Percentiles rank a stretch among this genome's conserved stretches.
Evolutionary conservation across 2,113 vertebrate species (phyloP).

Genomic region (Rhadina sibilatrix): DNA sequence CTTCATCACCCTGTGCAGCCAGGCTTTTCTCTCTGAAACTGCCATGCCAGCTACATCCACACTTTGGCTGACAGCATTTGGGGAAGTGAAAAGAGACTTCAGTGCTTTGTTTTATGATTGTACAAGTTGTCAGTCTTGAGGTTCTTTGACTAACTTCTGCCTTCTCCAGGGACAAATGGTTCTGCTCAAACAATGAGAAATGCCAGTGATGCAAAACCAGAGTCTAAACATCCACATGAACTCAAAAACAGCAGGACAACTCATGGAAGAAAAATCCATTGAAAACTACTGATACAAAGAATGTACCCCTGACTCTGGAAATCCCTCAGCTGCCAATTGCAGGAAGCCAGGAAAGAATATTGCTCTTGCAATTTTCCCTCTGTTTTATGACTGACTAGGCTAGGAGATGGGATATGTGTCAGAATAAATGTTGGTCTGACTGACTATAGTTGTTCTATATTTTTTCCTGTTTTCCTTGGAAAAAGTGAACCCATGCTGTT

Average conservation of each 20-base stretch:
- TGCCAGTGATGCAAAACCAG: background rate
- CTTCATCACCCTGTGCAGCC: background rate
- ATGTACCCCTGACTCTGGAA: background rate
- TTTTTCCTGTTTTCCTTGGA: background rate
- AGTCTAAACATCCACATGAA: background rate
- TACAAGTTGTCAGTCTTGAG: background rate
- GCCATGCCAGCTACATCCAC: background rate
- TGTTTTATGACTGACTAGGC: background rate
- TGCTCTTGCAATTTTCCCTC: background rate
- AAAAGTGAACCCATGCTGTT: fast-evolving
- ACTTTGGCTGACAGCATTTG: background rate
- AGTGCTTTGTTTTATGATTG: background rate
- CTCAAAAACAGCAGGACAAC: background rate
- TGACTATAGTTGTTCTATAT: background rate
- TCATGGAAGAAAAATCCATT: slow-evolving; percentile 15
- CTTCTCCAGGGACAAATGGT: background rate
- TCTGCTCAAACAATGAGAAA: background rate
- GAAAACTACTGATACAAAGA: slow-evolving; percentile 24
- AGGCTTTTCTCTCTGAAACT: background rate
- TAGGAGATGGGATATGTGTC: background rate
- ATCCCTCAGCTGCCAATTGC: background rate
- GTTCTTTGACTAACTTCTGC: slow-evolving; percentile 6
- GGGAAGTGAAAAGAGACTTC: background rate
- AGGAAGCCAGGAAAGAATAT: background rate
- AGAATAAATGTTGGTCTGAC: background rate